Percentiles rank a stretch among this genome's conserved stretches.
Evolutionary conservation across 2,888 invertebrate species (phyloP).

Genomic region (Leucoptera coffeella): DNA sequence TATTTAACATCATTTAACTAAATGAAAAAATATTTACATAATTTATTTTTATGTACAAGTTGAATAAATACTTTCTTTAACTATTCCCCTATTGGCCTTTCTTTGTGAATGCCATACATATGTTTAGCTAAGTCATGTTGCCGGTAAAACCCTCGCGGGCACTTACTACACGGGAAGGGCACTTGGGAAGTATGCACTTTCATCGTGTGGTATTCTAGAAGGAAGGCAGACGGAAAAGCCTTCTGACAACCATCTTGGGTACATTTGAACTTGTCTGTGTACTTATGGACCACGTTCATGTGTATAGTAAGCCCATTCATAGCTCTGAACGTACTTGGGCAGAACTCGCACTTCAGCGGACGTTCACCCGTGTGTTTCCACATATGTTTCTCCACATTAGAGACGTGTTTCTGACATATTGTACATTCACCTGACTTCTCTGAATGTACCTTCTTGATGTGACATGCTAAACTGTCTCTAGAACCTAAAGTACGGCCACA

Average conservation of each 20-base stretch:
- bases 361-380: slow-evolving; percentile 47
- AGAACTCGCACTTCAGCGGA: slow-evolving; percentile 29
- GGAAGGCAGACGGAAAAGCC: slow-evolving; percentile 25
- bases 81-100: too few species aligned
- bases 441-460: slow-evolving; percentile 45
- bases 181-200: slow-evolving; percentile 25
- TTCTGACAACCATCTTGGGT: slow-evolving; percentile 17
- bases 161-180: slow-evolving; percentile 26
- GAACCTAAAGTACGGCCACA: slow-evolving; percentile 31
- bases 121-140: slow-evolving; percentile 35
- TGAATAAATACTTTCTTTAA: slow-evolving; percentile 5
- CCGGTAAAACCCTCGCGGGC: slow-evolving; percentile 32
- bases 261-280: slow-evolving; percentile 25
- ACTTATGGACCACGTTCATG: slow-evolving; percentile 26
- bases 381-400: slow-evolving; percentile 49
- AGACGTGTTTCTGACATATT: slow-evolving; percentile 40
- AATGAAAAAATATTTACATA: too few species aligned
- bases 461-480: slow-evolving; percentile 44
- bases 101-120: slow-evolving; percentile 28
- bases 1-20: too few species aligned
- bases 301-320: slow-evolving; percentile 25
- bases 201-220: slow-evolving; percentile 27
- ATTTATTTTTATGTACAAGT: slow-evolving; percentile 1
- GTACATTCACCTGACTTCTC: slow-evolving; percentile 46
- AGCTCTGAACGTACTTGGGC: slow-evolving; percentile 25